Base-by-base conservation (phyloP, 2,888 invertebrate species). In the Marasmarcha lunaedactyla region DNA sequence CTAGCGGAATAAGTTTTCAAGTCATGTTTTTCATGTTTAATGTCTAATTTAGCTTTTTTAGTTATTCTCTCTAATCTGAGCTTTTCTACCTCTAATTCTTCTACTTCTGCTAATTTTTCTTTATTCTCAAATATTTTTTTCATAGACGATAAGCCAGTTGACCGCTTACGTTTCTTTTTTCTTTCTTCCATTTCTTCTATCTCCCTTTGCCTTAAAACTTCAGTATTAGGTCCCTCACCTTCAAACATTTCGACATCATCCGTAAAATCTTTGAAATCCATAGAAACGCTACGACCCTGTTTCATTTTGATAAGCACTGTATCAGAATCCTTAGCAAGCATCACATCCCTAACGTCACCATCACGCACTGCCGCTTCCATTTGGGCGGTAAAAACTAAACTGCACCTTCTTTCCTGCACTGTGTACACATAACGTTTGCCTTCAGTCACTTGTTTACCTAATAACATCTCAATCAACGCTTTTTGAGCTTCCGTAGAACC, bases 61-160 rank as follows among this genome's bases (percentile, higher is more conserved):
- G 72, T 60, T 41, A 63, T 54, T 15, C 78, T 59, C 35, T 66
- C 76, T 47, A 67, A 60, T 34, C 77, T 77, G 50, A 69, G 63
- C 51, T 78, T 84, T 50, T 84, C 70, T 63, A 87, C 88, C 58
- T 89, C 87, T 43, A 84, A 58, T 46, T 85, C 85, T 53, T 83
- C 70, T 12, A 84, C 84, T 55, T 90, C 90, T 1, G 89, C 90
- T 27, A 87, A 77, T 48, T 81, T 86, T 61, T 91, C 91, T 64
- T 91, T 92, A 39, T 89, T 90, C 71, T 92, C 92, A 64, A 92
- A 92, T 52, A 92, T 89, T 72, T 89, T 89, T 49, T 88, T 87
- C 66, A 87, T 86, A 38, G 86, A 85, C 37, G 86, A 88, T 14
- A 91, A 59, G 36, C 88, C 87, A 50, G 88, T 86, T n/a, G 87